phyloP scores from a whole-genome alignment of 2,797 vertebrate genomes.

The Chrysocyon brachyurus region DNA sequence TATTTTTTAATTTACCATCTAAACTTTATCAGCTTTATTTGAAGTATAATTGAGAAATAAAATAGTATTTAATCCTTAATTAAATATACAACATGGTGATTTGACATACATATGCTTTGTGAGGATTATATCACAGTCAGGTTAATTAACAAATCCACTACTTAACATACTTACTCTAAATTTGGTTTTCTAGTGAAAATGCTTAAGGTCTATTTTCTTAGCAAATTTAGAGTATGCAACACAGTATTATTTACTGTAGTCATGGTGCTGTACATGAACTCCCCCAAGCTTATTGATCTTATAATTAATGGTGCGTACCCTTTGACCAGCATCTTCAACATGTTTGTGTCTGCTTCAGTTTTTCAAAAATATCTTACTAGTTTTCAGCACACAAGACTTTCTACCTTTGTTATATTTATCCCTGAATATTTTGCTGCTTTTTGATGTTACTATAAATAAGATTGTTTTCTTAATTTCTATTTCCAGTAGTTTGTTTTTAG shows the following conservation, averaged over 20 bases:
- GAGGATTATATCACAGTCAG: background rate
- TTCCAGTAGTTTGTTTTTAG: background rate
- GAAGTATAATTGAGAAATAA: background rate
- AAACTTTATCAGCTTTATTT: background rate
- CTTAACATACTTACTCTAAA: background rate
- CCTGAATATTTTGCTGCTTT: background rate
- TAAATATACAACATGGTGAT: background rate
- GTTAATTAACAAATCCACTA: background rate
- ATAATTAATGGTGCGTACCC: background rate
- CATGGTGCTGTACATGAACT: background rate
- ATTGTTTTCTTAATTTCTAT: background rate
- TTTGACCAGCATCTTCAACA: background rate
- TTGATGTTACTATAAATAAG: background rate
- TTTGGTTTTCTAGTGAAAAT: background rate
- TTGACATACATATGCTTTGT: background rate
- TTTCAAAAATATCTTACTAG: background rate
- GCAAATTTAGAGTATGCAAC: background rate
- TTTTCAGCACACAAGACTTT: background rate
- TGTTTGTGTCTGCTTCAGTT: background rate
- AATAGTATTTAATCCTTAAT: background rate
- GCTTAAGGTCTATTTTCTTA: background rate
- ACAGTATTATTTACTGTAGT: background rate
- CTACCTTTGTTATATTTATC: background rate
- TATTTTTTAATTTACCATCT: background rate
- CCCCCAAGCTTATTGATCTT: background rate